Evolutionary conservation across 2,113 vertebrate genomes (phyloP), one percentile per base, ranked within the genome.

Genomic region (Ondatra zibethicus): DNA sequence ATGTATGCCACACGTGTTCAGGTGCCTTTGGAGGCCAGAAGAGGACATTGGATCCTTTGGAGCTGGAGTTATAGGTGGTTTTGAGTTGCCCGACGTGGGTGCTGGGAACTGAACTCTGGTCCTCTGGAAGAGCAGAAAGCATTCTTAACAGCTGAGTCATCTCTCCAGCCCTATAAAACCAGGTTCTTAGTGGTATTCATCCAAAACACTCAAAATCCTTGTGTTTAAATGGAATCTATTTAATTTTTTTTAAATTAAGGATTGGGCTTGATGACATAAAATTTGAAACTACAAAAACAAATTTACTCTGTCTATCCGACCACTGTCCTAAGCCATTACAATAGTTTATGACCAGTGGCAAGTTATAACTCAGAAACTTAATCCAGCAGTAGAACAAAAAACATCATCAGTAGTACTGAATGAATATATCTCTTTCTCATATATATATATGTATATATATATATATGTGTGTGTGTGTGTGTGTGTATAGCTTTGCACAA

Each of bases 341-440:
- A 97, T 42, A 94, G 77, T 96, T 97, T 78, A 94, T 92, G 92
- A 97, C 93, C 96, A 92, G 61, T 97, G 91, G 95, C 91, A 93
- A 96, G 96, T 97, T 97, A 21, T 65, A 91, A 97, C 75, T 96
- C 76, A 80, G 91, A 92, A 97, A 98, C 93, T 97, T 98, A 97
- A 97, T 94, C 95, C 94, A 97, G 96, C 96, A 97, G 91, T 81
- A 97, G 92, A 95, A 96, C 94, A 92, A 95, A 97, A 97, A 97
- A 94, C 95, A 94, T 91, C 91, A 87, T 94, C 97, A 97, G 97
- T 97, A 97, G 97, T 98, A 98, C 94, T 96, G 96, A 97, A 58
- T 89, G 88, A 89, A 97, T 98, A 95, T 89, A 81, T 96, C 75
- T 97, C 93, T 97, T 66, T 94, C 77, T 91, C 92, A 95, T 96